Conservation (phyloP, 2,888 invertebrate species). For the Pantelozetes paolii region DNA sequence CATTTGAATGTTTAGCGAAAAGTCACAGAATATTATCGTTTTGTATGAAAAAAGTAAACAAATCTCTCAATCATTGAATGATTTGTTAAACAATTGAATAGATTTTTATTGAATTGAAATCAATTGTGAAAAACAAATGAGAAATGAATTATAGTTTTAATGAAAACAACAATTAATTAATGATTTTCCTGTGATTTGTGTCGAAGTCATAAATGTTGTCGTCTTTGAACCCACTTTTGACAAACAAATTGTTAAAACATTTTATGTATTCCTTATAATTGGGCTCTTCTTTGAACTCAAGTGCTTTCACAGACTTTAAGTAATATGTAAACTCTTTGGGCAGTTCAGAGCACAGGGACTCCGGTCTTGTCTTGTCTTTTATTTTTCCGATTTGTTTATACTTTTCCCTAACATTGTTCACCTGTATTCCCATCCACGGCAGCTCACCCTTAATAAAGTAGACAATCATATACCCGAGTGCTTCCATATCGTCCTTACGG, state of each 20-base stretch:
- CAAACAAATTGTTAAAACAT: background rate
- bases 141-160: no score
- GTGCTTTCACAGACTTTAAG: constrained; percentile 12
- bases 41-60: no score
- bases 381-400: constrained; percentile 25
- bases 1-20: no score
- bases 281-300: constrained; percentile 35
- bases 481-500: constrained; percentile 37
- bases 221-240: background rate
- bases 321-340: constrained; percentile 37
- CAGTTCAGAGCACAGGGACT: constrained; percentile 22
- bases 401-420: background rate
- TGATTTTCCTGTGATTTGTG: background rate
- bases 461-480: constrained; percentile 35
- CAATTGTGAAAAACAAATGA: no score
- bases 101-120: no score
- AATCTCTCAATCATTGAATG: no score
- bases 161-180: no score
- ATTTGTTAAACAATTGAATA: no score
- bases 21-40: no score
- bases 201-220: background rate
- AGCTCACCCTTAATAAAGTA: constrained; percentile 32
- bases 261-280: constrained; percentile 13
- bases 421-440: constrained; percentile 31
- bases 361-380: constrained; percentile 9